Base-by-base conservation (phyloP, 1,140 invertebrate species). In the Rhyacophila brunnea region DNA sequence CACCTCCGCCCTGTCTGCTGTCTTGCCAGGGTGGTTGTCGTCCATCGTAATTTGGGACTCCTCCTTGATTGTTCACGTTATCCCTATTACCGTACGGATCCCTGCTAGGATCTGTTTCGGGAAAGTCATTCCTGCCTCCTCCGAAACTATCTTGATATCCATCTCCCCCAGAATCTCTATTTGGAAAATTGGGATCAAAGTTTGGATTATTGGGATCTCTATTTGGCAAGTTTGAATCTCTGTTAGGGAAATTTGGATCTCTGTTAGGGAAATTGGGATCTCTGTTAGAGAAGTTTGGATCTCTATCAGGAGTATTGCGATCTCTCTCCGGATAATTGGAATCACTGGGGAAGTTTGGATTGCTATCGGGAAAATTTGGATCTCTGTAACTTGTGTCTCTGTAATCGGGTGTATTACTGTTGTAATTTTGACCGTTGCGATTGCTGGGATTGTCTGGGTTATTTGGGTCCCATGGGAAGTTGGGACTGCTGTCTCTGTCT, bases 1-100 rank as follows among this genome's bases (percentile, higher is more conserved):
- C 60, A 34, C 68, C 67, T 40, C 71, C 75, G 23, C 69, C 60
- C 1, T 53, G 59, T 35, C 74, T 70, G 46, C 55, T 60, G 45
- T 58, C 49, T 40, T 60, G 23, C 74, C 74, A 77, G 0, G 66
- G 53, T 0, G 74, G 68, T 45, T 68, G 68, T 6, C 70, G 70
- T n/a, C 68, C 68, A 1, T 77, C 74, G 10, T 63, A 47, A 18
- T 58, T 66, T 52, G 68, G 74, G 1, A 57, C 70, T 32, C 64
- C 64, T 44, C 69, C 69, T 18, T 70, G 66, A 55, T 75, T 71
- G 68, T 75, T 73, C 4, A 68, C 54, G 36, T 68, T 69, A 14
- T 72, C 71, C 32, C 50, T 28, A 50, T 61, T 64, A 2, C 49
- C 51, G 44, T 50, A 47, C 5, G 13, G 51, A 20, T 52, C 42